Base-by-base conservation (phyloP, 2,888 invertebrate genomes). In the Nomada fucata region DNA sequence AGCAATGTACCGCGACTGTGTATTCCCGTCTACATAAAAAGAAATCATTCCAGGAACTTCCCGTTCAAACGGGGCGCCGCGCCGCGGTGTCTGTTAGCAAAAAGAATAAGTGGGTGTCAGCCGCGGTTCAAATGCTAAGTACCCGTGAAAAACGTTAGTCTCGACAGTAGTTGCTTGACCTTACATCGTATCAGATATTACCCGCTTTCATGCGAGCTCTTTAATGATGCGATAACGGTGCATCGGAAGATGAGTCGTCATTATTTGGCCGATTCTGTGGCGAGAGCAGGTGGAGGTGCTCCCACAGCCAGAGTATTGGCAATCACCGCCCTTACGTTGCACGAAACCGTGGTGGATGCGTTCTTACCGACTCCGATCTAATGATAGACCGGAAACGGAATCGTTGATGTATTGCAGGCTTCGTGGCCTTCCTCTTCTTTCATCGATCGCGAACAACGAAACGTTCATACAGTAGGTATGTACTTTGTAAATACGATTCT, bases 241-340 rank as follows among this genome's bases (percentile, higher is more conserved):
- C 64, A 71, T 64, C 63, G 44, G 57, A 76, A 80, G 89, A 83
- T 79, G 83, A 86, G 69, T 74, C 74, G 57, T 87, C 78, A 87
- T 87, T 87, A 87, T 67, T 50, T 26, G 85, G 71, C 61, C 76
- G 81, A 64, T 67, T 65, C 52, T 23, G 29, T 7, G 87, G 88
- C 86, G 79, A 87, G 78, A 71, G 72, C 91, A 91, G 91, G 89
- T 91, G 91, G 85, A 79, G 69, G 23, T 55, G 75, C 82, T 91
- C 91, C 89, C 91, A 91, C 88, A 84, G 82, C 63, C 87, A 78
- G 76, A 79, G 73, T 76, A 76, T 42, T 72, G 69, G 15, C 71
- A 85, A 88, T 88, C 88, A 88, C 86, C 83, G 86, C 78, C 84
- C 86, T 69, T 74, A 67, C 63, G 74, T 75, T 72, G 82, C 84